Evolutionary conservation across 2,888 invertebrate genomes (phyloP).

Genomic region (Metopia argyrocephala): DNA sequence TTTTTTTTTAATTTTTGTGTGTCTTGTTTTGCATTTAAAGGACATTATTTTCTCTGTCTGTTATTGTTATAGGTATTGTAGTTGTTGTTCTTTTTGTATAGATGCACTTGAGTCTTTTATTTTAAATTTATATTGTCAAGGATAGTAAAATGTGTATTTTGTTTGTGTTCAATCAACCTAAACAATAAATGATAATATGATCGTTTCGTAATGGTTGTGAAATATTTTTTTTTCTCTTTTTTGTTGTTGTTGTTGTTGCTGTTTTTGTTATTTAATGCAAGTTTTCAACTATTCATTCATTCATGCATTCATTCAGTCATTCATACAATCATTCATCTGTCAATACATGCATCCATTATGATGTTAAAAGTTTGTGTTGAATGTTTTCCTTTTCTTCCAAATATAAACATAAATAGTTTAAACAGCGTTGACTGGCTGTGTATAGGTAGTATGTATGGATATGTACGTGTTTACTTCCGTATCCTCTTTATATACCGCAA

Average conservation of each 20-base stretch:
- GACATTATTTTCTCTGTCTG: neutral
- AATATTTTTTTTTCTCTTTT: neutral
- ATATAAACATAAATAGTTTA: neutral
- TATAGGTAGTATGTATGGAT: neutral
- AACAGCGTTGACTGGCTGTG: neutral
- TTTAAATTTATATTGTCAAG: conserved; percentile 17
- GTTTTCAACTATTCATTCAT: neutral
- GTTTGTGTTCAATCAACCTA: conserved; percentile 59
- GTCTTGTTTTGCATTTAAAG: conserved; percentile 26
- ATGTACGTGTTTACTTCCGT: conserved; percentile 7
- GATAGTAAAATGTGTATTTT: conserved; percentile 47
- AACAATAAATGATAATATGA: conserved; percentile 63
- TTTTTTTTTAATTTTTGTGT: neutral
- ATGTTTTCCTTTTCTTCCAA: neutral
- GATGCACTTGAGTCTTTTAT: neutral
- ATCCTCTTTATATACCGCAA: neutral
- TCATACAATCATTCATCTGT: neutral
- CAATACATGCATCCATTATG: conserved; percentile 17
- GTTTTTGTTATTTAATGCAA: neutral
- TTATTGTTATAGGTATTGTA: neutral
- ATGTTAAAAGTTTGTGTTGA: neutral
- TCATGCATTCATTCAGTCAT: neutral
- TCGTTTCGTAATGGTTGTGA: conserved; percentile 35
- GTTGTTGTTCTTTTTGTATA: neutral
- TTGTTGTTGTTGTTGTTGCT: neutral